Conservation (phyloP, 2,888 invertebrate species). For the Oscheius sp. region DNA sequence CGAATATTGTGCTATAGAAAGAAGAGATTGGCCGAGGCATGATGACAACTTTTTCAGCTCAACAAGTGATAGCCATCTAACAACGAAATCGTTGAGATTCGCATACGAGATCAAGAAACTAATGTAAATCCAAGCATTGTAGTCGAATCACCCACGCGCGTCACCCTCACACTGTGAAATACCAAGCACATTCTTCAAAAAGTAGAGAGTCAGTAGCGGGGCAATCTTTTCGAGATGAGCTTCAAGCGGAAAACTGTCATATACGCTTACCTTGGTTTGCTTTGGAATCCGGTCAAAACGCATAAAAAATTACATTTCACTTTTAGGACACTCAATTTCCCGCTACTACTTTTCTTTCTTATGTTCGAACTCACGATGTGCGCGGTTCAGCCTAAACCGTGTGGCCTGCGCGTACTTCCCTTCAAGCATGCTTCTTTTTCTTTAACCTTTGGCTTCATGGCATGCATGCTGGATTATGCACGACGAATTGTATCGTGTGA, state of each 20-base stretch:
- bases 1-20: slow-evolving; percentile 14
- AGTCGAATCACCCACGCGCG: slow-evolving; percentile 37
- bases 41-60: slow-evolving; percentile 55
- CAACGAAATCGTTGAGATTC: slow-evolving; percentile 81
- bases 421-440: not conserved
- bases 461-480: slow-evolving; percentile 22
- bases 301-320: not conserved
- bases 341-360: slow-evolving; percentile 25
- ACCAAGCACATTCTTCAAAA: slow-evolving; percentile 18
- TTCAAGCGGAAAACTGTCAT: slow-evolving; percentile 18
- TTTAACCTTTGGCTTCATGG: not conserved
- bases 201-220: slow-evolving; percentile 14
- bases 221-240: not conserved
- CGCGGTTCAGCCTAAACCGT: slow-evolving; percentile 11
- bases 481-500: slow-evolving; percentile 23
- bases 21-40: slow-evolving; percentile 11
- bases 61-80: slow-evolving; percentile 62
- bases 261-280: slow-evolving; percentile 14
- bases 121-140: slow-evolving; percentile 82
- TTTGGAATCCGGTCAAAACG: not conserved
- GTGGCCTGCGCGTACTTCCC: slow-evolving; percentile 11
- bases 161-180: slow-evolving; percentile 29
- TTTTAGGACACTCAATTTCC: slow-evolving; percentile 11
- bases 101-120: slow-evolving; percentile 99
- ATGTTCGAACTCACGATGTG: slow-evolving; percentile 14